Evolutionary conservation across 2,888 invertebrate species (phyloP).

Genomic region (Drosophila diplacantha): DNA sequence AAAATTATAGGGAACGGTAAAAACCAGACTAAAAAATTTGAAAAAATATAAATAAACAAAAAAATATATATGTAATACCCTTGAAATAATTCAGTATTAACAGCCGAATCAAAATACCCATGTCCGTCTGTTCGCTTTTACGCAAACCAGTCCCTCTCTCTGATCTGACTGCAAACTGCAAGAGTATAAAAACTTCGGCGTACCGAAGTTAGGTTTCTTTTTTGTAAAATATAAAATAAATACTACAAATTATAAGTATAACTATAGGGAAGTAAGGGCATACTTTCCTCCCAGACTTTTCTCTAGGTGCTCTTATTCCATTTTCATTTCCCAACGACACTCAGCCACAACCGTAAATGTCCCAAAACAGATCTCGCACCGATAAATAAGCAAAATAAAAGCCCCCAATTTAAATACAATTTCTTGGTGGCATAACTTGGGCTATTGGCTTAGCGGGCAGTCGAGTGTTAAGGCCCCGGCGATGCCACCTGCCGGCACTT

Average conservation of each 20-base stretch:
- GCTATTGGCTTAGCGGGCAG: conserved; percentile 34
- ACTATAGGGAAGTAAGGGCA: no score
- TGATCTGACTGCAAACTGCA: no score
- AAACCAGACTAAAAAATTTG: no score
- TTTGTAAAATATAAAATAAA: not conserved
- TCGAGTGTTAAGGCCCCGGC: conserved; percentile 37
- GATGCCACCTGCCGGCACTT: conserved; percentile 25
- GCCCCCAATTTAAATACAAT: conserved; percentile 57
- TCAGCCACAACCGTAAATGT: conserved; percentile 13
- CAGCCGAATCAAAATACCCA: no score
- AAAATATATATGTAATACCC: not conserved
- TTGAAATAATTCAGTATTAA: no score
- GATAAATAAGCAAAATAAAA: conserved; percentile 23
- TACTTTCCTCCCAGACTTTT: not conserved
- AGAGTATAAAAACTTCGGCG: no score
- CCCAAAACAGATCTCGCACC: conserved; percentile 12
- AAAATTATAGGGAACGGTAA: not conserved
- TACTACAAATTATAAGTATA: not conserved
- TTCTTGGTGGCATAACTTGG: conserved; percentile 35
- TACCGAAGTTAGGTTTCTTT: no score
- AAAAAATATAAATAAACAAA: not conserved
- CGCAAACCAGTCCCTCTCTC: no score
- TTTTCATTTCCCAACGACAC: conserved; percentile 3
- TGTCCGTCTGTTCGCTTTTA: no score
- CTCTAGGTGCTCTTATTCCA: not conserved